Evolutionary conservation across 2,797 vertebrate genomes (phyloP).

Genomic region (Philypnodon macrostomus): DNA sequence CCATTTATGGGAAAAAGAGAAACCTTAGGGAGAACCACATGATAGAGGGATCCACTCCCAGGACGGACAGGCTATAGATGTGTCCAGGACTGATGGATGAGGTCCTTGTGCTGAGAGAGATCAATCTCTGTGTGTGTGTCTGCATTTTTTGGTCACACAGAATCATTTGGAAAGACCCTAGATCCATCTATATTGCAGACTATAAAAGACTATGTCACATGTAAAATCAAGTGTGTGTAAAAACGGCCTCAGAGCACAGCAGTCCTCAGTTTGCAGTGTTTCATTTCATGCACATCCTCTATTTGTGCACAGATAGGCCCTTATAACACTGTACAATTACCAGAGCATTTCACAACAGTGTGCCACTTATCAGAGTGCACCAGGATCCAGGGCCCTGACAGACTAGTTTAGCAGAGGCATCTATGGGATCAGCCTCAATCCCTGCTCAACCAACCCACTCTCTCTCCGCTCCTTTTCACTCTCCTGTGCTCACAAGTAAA

Average conservation of each 20-base stretch:
- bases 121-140: too few relatives aligned
- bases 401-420: slow-evolving; percentile 53
- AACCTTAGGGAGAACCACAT: too few relatives aligned
- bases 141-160: too few relatives aligned
- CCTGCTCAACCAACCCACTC: slow-evolving; percentile 41
- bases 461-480: slow-evolving; percentile 26
- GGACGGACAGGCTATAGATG: too few relatives aligned
- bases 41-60: too few relatives aligned
- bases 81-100: too few relatives aligned
- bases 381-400: slow-evolving; percentile 57
- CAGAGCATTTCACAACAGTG: slow-evolving; percentile 48
- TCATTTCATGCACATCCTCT: slow-evolving; percentile 13
- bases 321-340: slow-evolving; percentile 46
- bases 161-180: too few relatives aligned
- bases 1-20: too few relatives aligned
- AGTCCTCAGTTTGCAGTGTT: slow-evolving; percentile 19
- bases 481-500: slow-evolving; percentile 2
- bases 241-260: slow-evolving; percentile 4
- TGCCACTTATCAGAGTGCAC: slow-evolving; percentile 59
- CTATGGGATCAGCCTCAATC: slow-evolving; percentile 57
- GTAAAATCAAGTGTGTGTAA: neutral
- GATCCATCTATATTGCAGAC: too few relatives aligned
- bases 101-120: too few relatives aligned
- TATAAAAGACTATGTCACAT: too few relatives aligned
- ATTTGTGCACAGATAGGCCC: slow-evolving; percentile 50